Evolutionary conservation across 2,113 vertebrate genomes (phyloP), one percentile per base, ranked within the genome.

Genomic region (Neodon shergylaensis): DNA sequence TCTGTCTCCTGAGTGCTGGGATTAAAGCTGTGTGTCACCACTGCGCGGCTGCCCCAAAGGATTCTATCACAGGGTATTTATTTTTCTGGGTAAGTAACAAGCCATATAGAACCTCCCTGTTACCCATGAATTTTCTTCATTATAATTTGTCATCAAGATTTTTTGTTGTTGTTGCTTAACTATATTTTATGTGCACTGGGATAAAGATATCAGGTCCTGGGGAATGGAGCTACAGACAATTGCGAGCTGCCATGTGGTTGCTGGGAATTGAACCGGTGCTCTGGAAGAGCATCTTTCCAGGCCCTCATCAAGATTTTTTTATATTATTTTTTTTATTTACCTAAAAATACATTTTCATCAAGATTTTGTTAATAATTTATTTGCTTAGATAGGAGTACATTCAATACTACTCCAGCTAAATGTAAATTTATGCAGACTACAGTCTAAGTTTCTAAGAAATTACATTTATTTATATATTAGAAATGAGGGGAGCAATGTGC

Each of bases 361-460:
- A 87, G 49, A 88, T 42, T 72, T 47, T 85, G 39, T 77, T 93
- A 61, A 8, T 26, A 92, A 54, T 95, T 90, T 90, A 49, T 47
- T 86, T 86, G 3, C 16, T 24, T 36, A 92, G 22, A 28, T 87
- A 13, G n/a, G 73, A 58, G 58, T 68, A 78, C 1, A 78, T 19
- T 84, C 7, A 85, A 52, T 11, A 85, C 44, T 58, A 58, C 6
- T 58, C 58, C 19, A 21, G 19, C 58, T 39, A n/a, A 70, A 70
- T 87, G 74, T 87, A 94, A 58, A 79, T 52, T 68, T 36, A 91
- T 47, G 65, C 11, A 72, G 26, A n/a, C 42, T 77, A 88, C 28
- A 70, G 74, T 63, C 79, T 70, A 73, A 74, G 36, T 36, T 87
- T 63, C 54, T 36, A 82, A 82, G 36, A 82, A 61, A 61, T 82